Base-by-base conservation (phyloP, 2,113 vertebrate genomes). In the Puma concolor region DNA sequence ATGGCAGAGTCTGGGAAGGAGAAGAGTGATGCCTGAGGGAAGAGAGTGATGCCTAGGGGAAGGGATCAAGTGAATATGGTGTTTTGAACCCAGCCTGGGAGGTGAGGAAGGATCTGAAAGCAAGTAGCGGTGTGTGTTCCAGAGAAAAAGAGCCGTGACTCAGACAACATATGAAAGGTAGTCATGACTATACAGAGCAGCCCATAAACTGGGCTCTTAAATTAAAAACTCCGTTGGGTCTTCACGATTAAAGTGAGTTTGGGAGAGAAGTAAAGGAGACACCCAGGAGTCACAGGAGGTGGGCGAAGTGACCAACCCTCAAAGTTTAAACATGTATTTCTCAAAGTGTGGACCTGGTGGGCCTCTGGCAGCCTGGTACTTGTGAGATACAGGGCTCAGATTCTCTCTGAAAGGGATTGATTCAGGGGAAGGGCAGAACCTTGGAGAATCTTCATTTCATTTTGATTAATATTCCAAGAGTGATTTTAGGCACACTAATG, bases 391-490 rank as follows among this genome's bases (percentile, higher is more conserved):
- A 66, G 66, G 36, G 81, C 44, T 79, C 31, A 41, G n/a, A 25
- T 41, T 60, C 17, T 50, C 11, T 21, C 48, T 8, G n/a, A n/a
- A n/a, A 27, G 64, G 29, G 41, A 36, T 80, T 36, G 31, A 2
- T 64, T 52, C n/a, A 10, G 44, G 66, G 36, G 44, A 76, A 19
- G 19, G 13, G 15, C 38, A 16, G 57, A 67, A 25, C 31, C 66
- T 69, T 90, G 64, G 36, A 57, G 17, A n/a, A n/a, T 41, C 71
- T 92, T 92, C 44, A 31, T 95, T 95, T 79, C n/a, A n/a, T n/a
- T n/a, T n/a, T 77, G 36, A 44, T 54, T 33, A 16, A 79, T 82
- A 15, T 36, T 57, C 4, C 66, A 33, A 17, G 57, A n/a, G n/a
- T 48, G 57, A 57, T 86, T 41, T 77, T 44, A 82, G 25, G 15